Evolutionary conservation across 2,888 invertebrate species (phyloP).

Genomic region (Cepaea hortensis): DNA sequence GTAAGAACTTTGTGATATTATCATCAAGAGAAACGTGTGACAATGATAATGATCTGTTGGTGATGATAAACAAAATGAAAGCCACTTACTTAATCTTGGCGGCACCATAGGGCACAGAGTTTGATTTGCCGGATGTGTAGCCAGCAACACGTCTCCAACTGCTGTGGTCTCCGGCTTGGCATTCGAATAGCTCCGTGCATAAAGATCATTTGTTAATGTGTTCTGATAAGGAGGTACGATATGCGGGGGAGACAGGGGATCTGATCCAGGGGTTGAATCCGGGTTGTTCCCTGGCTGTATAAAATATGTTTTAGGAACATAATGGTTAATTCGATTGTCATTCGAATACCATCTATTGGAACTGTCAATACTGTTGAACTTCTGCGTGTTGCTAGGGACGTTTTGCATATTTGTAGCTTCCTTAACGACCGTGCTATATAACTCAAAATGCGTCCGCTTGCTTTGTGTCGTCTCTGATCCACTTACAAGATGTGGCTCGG

Average conservation of each 20-base stretch:
- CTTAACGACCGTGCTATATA: not conserved
- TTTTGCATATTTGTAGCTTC: not conserved
- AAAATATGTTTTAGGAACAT: not conserved
- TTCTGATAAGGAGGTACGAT: not conserved
- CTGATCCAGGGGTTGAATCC: not conserved
- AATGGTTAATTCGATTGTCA: too few species aligned
- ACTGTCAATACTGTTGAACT: not conserved
- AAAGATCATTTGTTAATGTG: too few species aligned
- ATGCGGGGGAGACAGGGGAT: not conserved
- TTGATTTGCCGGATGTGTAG: too few species aligned
- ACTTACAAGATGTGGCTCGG: not conserved
- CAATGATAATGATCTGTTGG: too few species aligned
- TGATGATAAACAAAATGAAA: not conserved
- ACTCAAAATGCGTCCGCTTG: not conserved
- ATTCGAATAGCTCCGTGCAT: too few species aligned
- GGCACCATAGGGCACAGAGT: constrained; percentile 2
- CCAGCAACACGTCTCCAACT: not conserved
- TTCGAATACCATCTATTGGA: too few species aligned
- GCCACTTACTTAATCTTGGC: constrained; percentile 1
- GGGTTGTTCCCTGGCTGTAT: not conserved
- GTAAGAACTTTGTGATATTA: too few species aligned
- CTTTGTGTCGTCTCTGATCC: not conserved
- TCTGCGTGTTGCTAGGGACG: too few species aligned
- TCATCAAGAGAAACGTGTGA: too few species aligned
- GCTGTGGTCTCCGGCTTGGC: not conserved